Conservation (phyloP, 2,113 vertebrate genomes). For the Solea senegalensis region DNA sequence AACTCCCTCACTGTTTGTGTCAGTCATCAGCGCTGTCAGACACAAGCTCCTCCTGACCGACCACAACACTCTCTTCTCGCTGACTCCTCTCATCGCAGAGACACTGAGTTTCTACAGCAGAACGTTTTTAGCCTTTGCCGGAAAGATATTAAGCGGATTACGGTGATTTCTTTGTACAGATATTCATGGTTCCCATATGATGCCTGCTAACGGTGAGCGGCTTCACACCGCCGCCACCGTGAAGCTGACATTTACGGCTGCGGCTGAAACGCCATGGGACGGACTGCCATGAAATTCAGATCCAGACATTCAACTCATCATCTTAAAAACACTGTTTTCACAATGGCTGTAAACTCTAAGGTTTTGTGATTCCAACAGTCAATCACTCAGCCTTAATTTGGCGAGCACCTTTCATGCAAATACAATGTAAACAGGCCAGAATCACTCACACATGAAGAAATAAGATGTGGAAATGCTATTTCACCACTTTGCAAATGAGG, state of each 20-base stretch:
- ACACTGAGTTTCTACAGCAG: background rate
- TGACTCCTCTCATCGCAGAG: background rate
- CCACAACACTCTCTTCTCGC: slow-evolving; percentile 8
- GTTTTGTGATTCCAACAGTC: too few relatives aligned
- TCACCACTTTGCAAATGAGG: too few relatives aligned
- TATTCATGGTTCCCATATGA: background rate
- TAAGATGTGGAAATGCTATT: too few relatives aligned
- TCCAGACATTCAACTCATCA: background rate
- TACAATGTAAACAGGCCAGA: too few relatives aligned
- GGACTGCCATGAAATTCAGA: background rate
- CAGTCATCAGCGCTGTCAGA: slow-evolving; percentile 63
- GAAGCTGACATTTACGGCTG: background rate
- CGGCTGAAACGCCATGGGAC: background rate
- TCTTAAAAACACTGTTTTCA: background rate
- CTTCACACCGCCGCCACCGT: background rate
- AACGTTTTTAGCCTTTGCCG: background rate
- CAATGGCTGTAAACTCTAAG: too few relatives aligned
- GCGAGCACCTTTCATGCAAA: too few relatives aligned
- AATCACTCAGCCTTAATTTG: too few relatives aligned
- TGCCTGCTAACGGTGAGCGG: background rate
- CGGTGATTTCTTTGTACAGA: background rate
- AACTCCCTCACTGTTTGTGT: slow-evolving; percentile 63
- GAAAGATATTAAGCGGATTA: background rate
- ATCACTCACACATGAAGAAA: too few relatives aligned
- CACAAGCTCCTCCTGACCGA: slow-evolving; percentile 30